Evolutionary conservation across 2,797 vertebrate genomes (phyloP).

Genomic region (Rhinichthys osculus): DNA sequence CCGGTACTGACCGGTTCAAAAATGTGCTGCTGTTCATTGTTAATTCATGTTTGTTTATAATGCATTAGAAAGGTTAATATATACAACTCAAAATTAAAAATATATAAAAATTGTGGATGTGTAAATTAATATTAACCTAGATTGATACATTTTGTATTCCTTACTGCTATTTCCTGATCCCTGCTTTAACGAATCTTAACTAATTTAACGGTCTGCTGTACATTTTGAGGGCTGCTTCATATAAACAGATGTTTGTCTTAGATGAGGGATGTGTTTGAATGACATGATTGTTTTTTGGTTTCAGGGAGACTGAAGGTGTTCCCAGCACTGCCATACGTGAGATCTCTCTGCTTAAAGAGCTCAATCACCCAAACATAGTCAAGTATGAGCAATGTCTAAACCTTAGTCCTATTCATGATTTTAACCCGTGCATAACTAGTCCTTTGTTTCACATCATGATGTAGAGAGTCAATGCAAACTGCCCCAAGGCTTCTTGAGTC

Average conservation of each 20-base stretch:
- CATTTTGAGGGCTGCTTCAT: too few relatives aligned
- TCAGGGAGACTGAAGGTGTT: conserved; percentile 92
- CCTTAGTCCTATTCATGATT: not conserved
- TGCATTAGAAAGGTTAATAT: not conserved
- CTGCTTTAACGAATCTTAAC: too few relatives aligned
- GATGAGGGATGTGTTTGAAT: not conserved
- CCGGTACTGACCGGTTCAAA: too few relatives aligned
- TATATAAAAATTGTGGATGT: too few relatives aligned
- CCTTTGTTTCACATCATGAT: not conserved
- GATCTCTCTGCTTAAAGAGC: conserved; percentile 94
- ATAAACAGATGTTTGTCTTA: not conserved
- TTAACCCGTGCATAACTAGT: not conserved
- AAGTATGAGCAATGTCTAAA: conserved; percentile 80
- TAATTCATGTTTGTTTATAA: not conserved
- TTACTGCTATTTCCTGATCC: too few relatives aligned
- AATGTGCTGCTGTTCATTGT: too few relatives aligned
- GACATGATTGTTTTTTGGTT: conserved; percentile 9
- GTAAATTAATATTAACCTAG: not conserved
- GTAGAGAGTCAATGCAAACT: not conserved
- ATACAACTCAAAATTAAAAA: not conserved
- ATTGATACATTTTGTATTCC: too few relatives aligned
- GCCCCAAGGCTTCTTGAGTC: not conserved
- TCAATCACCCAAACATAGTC: conserved; percentile 94
- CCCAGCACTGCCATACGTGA: conserved; percentile 94
- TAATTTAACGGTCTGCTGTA: too few relatives aligned